Base-by-base conservation (phyloP, 2,113 vertebrate genomes). In the Arizona elegans region DNA sequence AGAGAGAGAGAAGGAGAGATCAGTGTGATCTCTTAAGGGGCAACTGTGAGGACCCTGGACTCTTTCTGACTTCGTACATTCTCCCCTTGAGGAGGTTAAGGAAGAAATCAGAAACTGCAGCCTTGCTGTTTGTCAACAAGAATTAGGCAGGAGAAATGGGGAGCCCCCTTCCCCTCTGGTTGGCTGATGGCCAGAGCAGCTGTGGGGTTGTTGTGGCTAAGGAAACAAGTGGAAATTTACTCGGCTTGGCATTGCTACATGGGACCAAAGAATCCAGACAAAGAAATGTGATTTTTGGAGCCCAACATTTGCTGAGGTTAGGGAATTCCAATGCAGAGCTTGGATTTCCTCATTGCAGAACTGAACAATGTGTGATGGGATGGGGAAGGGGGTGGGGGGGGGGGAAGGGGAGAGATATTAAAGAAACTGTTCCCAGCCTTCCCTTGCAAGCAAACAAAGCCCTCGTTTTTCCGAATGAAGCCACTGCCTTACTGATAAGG, bases 221-320 rank as follows among this genome's bases (percentile, higher is more conserved):
- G 11, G 56, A 95, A 93, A 93, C 95, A 94, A 81, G 95, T 92
- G 95, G 96, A 96, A 96, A 96, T 94, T 93, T 95, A 95, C 96
- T 81, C 93, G 86, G 75, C 88, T 90, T 93, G 92, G 89, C 93
- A 93, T 92, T 87, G 93, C 93, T 90, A 91, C 88, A 91, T 92
- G 91, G 85, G 65, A 93, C 91, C 94, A 93, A 94, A 95, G 92
- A 94, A 94, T 93, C n/a, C 2, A 94, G 95, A 96, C 95, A 96
- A 96, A 96, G 94, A 95, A 93, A 91, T 91, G 96, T 94, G 96
- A 95, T 94, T 94, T 96, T 93, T 96, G 95, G 93, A 93, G 93
- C 93, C 92, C 93, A 87, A 92, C 19, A 95, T 92, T 92, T 91
- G 96, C 96, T 95, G 96, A 96, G 95, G 90, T 92, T 92, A 21